Percentiles rank a stretch among this genome's conserved stretches.
Evolutionary conservation across 2,888 invertebrate genomes (phyloP).

Genomic region (Caenorhabditis parvicauda): DNA sequence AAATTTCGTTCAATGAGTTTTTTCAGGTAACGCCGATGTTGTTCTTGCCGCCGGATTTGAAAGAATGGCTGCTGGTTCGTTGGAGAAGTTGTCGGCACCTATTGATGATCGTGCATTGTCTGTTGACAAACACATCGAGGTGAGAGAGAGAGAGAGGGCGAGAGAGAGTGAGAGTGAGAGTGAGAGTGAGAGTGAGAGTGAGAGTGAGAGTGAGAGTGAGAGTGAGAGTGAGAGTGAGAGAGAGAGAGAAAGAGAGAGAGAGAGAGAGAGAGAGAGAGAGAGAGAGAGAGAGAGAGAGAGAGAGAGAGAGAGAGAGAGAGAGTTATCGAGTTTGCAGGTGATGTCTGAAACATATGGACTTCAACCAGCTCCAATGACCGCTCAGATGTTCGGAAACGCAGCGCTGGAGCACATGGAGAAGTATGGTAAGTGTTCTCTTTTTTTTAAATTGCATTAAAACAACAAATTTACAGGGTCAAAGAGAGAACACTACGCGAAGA

Average conservation of each 20-base stretch:
- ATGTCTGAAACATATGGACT: slow-evolving; percentile 83
- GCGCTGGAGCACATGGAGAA: slow-evolving; percentile 91
- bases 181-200: no score
- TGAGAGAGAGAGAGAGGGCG: slow-evolving; percentile 75
- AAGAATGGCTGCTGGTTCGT: slow-evolving; percentile 92
- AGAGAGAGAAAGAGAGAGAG: no score
- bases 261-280: no score
- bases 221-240: no score
- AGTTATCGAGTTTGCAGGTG: no score
- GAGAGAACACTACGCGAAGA: slow-evolving; percentile 89
- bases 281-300: no score
- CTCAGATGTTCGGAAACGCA: slow-evolving; percentile 95
- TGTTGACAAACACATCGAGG: slow-evolving; percentile 63
- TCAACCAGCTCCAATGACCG: slow-evolving; percentile 80
- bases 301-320: no score
- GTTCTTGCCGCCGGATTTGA: slow-evolving; percentile 93
- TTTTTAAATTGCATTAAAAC: not conserved
- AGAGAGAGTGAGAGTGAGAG: no score
- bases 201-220: no score
- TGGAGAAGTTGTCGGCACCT: slow-evolving; percentile 64
- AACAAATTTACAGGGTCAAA: slow-evolving; percentile 71
- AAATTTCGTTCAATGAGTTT: no score
- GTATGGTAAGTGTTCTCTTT: slow-evolving; percentile 71
- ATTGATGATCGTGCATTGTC: slow-evolving; percentile 81
- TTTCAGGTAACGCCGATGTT: slow-evolving; percentile 75